Evolutionary conservation across 2,888 invertebrate genomes (phyloP), one percentile per base, ranked within the genome.

Genomic region (Rotaria socialis): DNA sequence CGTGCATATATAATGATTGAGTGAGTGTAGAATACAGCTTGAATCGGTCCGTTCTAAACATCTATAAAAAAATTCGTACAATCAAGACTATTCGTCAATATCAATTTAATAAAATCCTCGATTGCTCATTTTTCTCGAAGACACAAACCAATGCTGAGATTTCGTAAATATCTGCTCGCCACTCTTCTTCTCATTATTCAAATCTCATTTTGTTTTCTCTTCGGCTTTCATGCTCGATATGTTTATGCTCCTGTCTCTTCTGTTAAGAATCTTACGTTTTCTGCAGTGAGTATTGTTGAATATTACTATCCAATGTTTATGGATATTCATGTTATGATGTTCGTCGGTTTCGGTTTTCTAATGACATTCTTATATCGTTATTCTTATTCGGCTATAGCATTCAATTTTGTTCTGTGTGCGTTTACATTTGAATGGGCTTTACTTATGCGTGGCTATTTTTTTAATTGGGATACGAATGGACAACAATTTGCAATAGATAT

Each of bases 341-440:
- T 96, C 93, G 93, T 96, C 89, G 97, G 97, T 88, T 97, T 97
- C 90, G 97, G 96, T 0, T 97, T 95, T 90, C 92, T 97, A 89
- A 97, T 97, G 96, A 96, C 96, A 0, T 97, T 97, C 90, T 92
- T 97, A 86, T 94, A 94, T 90, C 94, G 94, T 89, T 97, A 97
- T 91, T 94, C 95, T 88, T 96, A 95, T 92, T 95, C 96, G 89
- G 94, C 95, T 0, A 93, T 96, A 0, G 96, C 96, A 0, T 93
- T 95, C 90, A 96, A 96, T 90, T 94, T 96, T 91, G 93, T 97
- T 52, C 90, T 97, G n/a, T 95, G 94, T 0, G 94, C 95, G 0
- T 91, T 97, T 84, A 93, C 94, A 86, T 93, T 96, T 52, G 96
- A 97, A 91, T 97, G 96, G 94, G 94, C 95, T 0, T 91, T 88